Conservation (phyloP, 1,140 invertebrate species). For the Wasmannia auropunctata region DNA sequence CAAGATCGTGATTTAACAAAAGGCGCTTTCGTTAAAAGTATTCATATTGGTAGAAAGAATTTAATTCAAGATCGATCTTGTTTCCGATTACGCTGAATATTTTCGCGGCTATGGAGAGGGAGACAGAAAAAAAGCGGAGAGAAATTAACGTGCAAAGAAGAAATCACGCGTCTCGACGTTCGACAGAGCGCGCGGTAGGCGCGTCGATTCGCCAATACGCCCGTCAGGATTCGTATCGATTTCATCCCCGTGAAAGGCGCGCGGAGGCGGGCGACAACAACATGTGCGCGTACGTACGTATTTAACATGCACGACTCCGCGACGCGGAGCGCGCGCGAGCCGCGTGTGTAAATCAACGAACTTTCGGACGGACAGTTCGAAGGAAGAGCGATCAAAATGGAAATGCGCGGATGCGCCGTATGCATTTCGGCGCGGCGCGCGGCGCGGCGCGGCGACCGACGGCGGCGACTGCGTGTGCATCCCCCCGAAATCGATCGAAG, state of each 20-base stretch:
- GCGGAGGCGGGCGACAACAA: not conserved
- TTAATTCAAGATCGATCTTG: not conserved
- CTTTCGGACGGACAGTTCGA: not conserved
- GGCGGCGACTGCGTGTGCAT: not conserved
- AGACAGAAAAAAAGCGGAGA: not conserved
- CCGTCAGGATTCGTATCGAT: conserved; percentile 61
- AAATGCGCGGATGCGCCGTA: conserved; percentile 13
- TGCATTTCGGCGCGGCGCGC: no score
- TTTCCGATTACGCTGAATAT: not conserved
- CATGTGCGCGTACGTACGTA: conserved; percentile 18
- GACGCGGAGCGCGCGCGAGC: not conserved
- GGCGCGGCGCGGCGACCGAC: not conserved
- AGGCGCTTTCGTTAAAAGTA: not conserved
- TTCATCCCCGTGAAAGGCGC: conserved; percentile 43
- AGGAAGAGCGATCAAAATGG: conserved; percentile 55
- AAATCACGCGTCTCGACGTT: not conserved
- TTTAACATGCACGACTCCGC: conserved; percentile 39
- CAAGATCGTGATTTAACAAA: not conserved
- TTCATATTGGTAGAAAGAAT: not conserved
- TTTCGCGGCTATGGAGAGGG: no score
- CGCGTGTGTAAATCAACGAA: conserved; percentile 4
- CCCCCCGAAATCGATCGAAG: conserved; percentile 45
- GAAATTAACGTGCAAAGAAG: not conserved
- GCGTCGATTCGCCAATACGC: conserved; percentile 37
- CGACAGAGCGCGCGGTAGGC: not conserved